Base-by-base conservation (phyloP, 1,140 invertebrate genomes). In the Lordiphosa collinella region DNA sequence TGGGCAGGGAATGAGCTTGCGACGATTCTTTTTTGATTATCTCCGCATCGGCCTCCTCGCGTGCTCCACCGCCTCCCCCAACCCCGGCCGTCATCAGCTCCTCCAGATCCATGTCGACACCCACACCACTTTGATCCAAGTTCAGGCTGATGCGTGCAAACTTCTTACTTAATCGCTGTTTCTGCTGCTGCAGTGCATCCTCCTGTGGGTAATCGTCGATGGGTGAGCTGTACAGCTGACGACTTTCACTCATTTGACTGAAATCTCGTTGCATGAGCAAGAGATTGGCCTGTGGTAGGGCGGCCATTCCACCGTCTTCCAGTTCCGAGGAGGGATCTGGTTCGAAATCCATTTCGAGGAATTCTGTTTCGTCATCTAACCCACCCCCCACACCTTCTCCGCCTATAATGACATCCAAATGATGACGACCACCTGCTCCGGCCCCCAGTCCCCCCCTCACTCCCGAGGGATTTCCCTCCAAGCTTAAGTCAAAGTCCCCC, bases 261-360 rank as follows among this genome's bases (percentile, higher is more conserved):
- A 62, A 73, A 12, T 87, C 85, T 3, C 85, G 76, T 41, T 87
- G 86, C 76, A 88, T 82, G 0, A 88, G 55, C 48, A 87, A 46
- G 9, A 84, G 47, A 58, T 85, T 86, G 0, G 57, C 72, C 12
- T 73, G 61, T 1, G 60, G 68, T 29, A 51, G n/a, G 6, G 44
- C 38, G 16, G 22, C 56, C 2, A 56, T 29, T 8, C 36, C 43
- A 22, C 60, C 66, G 12, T 48, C 50, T 49, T 88, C 87, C 10
- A 86, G 49, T 40, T 88, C 87, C 8, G 87, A 88, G 0, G 69
- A 65, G 1, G 87, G 84, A 50, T 88, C 87, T 4, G 87, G 87
- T 10, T 88, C 87, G 9, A 88, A 88, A 41, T 88, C 87, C 87
- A 88, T 88, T 80, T 88, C 87, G 5, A 88, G 54, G 29, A 88